Conservation (phyloP, 1,140 invertebrate genomes). For the Diorhabda elongata region DNA sequence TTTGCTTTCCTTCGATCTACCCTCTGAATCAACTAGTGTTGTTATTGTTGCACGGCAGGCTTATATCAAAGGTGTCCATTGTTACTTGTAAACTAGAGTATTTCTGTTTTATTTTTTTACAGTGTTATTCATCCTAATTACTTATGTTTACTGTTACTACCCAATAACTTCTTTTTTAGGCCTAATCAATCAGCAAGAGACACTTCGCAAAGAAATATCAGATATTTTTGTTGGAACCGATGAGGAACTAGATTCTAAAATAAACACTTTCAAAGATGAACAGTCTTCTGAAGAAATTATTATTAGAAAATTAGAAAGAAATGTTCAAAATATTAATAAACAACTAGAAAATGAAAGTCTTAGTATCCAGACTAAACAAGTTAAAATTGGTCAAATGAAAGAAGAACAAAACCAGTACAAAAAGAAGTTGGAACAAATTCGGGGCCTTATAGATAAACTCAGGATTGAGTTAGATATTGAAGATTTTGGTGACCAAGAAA, state of each 20-base stretch:
- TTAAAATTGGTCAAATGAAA: constrained; percentile 43
- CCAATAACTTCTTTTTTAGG: constrained; percentile 16
- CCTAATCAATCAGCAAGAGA: constrained; percentile 20
- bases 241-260: constrained; percentile 52
- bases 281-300: constrained; percentile 31
- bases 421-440: constrained; percentile 37
- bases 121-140: too few relatives aligned
- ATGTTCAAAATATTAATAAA: constrained; percentile 27
- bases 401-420: constrained; percentile 43
- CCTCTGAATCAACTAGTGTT: too few relatives aligned
- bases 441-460: constrained; percentile 38
- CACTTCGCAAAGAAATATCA: constrained; percentile 20
- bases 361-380: constrained; percentile 37
- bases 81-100: too few relatives aligned
- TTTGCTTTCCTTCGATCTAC: too few relatives aligned
- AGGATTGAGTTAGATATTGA: constrained; percentile 28
- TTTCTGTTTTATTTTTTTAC: too few relatives aligned
- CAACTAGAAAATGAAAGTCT: constrained; percentile 27
- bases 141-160: too few relatives aligned
- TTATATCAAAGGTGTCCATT: too few relatives aligned
- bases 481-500: constrained; percentile 3
- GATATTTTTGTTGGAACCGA: constrained; percentile 58
- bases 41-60: too few relatives aligned
- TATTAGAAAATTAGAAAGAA: constrained; percentile 30
- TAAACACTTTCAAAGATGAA: constrained; percentile 37